These are phyloP conservation scores for Callochromis pleurospilus DNA, from an alignment of 2,113 vertebrate species.

Conservation along the genomic window DNA sequence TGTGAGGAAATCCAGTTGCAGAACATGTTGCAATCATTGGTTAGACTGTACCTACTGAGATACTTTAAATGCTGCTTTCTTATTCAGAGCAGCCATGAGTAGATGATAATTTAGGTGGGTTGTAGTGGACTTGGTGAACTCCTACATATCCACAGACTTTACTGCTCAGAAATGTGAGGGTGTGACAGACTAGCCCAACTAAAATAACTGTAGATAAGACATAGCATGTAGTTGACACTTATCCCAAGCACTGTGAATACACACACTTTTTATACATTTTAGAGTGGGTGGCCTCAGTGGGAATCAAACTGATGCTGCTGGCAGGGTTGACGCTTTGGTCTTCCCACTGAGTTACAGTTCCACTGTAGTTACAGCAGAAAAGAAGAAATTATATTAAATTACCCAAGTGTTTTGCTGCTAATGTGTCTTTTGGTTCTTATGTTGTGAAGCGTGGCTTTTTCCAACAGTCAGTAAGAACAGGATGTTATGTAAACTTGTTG, in stretches of 20 bases:
- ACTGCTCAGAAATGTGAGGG: neutral
- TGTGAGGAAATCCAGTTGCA: neutral
- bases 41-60: neutral
- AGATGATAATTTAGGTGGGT: neutral
- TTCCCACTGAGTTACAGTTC: neutral
- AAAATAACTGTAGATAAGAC: neutral
- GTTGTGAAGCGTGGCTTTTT: neutral
- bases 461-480: neutral
- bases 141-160: neutral
- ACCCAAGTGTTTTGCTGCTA: neutral
- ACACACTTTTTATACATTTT: constrained; percentile 11
- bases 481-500: neutral
- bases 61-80: neutral
- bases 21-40: neutral
- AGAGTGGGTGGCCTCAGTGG: constrained; percentile 2
- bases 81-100: neutral
- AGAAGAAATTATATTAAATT: neutral
- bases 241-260: neutral
- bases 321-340: neutral
- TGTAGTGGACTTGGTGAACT: neutral
- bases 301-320: neutral
- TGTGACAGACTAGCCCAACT: neutral
- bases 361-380: neutral
- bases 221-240: neutral
- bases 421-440: neutral